Evolutionary conservation across 2,888 invertebrate genomes (phyloP).

Genomic region (Thelaira solivaga): DNA sequence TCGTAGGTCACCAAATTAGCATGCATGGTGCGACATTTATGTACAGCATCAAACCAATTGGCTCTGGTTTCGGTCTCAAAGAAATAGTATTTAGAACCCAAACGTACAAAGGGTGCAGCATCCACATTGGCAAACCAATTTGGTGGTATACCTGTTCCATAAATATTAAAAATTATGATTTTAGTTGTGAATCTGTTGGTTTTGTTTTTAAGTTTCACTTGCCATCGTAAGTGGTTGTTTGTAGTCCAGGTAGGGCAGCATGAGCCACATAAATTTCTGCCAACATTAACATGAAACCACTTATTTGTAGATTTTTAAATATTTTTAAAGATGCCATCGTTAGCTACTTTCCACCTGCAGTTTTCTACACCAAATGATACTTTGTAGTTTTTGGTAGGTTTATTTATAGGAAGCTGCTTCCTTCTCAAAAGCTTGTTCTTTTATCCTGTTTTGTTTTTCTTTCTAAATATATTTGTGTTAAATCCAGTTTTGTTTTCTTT

Average conservation of each 20-base stretch:
- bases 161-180: not conserved
- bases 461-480: not conserved
- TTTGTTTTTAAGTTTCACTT: not conserved
- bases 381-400: not conserved
- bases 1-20: slow-evolving; percentile 44
- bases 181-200: not conserved
- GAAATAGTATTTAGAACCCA: slow-evolving; percentile 41
- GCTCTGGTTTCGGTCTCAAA: slow-evolving; percentile 15
- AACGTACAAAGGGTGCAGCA: slow-evolving; percentile 31
- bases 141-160: slow-evolving; percentile 34
- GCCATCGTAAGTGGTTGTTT: slow-evolving; percentile 47
- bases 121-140: slow-evolving; percentile 50
- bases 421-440: not conserved
- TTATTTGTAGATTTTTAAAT: not conserved
- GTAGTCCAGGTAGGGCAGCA: slow-evolving; percentile 37
- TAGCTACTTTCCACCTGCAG: slow-evolving; percentile 5
- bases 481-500: slow-evolving; percentile 4
- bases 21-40: slow-evolving; percentile 33
- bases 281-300: not conserved
- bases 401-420: slow-evolving; percentile 30
- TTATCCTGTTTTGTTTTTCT: slow-evolving; percentile 30
- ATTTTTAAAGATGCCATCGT: slow-evolving; percentile 28
- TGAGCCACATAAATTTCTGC: not conserved
- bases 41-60: slow-evolving; percentile 33
- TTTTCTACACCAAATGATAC: slow-evolving; percentile 21